Conservation (phyloP, 37 sponge, comb jelly and placozoan species). For the Tethya wilhelma region DNA sequence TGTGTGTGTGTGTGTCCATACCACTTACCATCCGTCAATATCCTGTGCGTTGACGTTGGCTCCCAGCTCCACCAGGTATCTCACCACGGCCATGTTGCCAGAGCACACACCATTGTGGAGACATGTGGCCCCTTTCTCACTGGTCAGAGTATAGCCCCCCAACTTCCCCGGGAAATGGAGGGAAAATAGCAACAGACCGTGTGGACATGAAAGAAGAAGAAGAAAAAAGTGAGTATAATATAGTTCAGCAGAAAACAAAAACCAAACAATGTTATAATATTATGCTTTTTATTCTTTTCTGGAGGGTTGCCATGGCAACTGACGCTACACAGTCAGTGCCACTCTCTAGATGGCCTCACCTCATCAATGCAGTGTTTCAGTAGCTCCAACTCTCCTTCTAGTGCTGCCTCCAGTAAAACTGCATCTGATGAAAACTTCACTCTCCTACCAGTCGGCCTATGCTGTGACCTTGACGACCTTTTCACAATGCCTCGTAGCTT, state of each 20-base stretch:
- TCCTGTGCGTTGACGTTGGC: conserved; percentile 75
- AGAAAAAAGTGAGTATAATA: background rate
- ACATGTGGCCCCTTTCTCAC: conserved; percentile 66
- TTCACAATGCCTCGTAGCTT: too few relatives aligned
- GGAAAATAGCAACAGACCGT: too few relatives aligned
- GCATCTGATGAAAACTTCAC: conserved; percentile 68
- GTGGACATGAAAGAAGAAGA: background rate
- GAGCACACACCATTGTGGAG: conserved; percentile 84
- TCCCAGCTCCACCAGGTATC: conserved; percentile 64
- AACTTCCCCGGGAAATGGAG: conserved; percentile 2
- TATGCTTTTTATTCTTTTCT: too few relatives aligned
- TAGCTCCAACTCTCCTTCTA: conserved; percentile 80
- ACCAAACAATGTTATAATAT: too few relatives aligned
- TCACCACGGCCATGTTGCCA: conserved; percentile 48
- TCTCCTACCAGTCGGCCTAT: background rate
- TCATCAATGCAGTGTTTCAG: conserved; percentile 49
- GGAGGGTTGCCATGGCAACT: too few relatives aligned
- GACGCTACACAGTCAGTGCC: too few relatives aligned
- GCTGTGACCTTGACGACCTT: background rate
- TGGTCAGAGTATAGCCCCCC: conserved; percentile 21
- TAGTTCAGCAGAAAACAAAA: too few relatives aligned
- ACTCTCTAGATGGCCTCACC: too few relatives aligned
- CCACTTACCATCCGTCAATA: conserved; percentile 71
- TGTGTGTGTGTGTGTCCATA: background rate
- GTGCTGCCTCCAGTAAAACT: conserved; percentile 77